These are phyloP conservation scores for Oreocharis arfaki DNA, from an alignment of 2,113 vertebrate genomes.

Conservation along the genomic window DNA sequence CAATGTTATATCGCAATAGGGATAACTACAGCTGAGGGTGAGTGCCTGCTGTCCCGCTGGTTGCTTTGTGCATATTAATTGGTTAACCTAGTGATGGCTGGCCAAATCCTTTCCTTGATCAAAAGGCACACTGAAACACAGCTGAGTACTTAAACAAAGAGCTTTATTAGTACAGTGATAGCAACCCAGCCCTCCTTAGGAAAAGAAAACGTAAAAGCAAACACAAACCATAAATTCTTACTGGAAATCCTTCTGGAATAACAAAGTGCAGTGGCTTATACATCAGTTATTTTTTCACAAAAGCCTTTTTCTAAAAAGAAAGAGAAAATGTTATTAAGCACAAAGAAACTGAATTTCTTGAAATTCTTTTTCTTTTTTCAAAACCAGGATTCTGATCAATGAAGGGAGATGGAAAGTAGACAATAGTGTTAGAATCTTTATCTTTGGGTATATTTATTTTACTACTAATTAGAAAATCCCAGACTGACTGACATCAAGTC, in stretches of 20 bases:
- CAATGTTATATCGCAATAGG: neutral
- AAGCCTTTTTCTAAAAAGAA: neutral
- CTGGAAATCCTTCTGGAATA: neutral
- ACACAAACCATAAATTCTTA: neutral
- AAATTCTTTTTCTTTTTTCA: neutral
- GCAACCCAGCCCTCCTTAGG: neutral
- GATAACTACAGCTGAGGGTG: neutral
- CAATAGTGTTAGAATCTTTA: neutral
- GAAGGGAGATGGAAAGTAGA: neutral
- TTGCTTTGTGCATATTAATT: conserved; percentile 9
- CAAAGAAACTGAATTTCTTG: neutral
- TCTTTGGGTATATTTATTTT: neutral
- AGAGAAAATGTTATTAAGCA: neutral
- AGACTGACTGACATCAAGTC: neutral
- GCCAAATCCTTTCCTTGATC: neutral
- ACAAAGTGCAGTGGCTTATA: neutral
- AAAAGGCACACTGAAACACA: neutral
- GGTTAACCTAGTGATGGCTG: neutral
- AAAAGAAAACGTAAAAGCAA: neutral
- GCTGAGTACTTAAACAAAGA: neutral
- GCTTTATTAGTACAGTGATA: neutral
- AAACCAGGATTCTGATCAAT: neutral
- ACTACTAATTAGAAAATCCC: neutral
- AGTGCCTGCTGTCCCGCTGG: neutral
- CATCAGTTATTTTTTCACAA: neutral